These are phyloP conservation scores for Endomychus coccineus DNA, from an alignment of 2,888 invertebrate species.

Conservation along the genomic window DNA sequence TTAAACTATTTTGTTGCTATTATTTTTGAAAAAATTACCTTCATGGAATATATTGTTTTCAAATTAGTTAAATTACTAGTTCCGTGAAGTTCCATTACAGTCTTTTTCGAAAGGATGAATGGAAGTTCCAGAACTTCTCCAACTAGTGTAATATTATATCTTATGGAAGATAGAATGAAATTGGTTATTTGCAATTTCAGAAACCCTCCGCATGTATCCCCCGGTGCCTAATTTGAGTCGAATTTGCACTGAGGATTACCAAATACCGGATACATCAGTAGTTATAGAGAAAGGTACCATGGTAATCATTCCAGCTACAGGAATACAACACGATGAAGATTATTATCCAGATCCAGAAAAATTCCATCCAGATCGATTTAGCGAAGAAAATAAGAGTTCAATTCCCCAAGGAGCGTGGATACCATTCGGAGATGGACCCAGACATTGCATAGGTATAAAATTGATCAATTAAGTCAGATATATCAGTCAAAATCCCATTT, in stretches of 20 bases:
- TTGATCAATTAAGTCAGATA: no score
- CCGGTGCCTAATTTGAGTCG: constrained; percentile 48
- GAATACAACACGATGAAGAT: constrained; percentile 51
- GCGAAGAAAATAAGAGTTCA: constrained; percentile 42
- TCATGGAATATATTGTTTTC: no score
- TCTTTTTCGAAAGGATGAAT: no score
- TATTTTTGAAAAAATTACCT: no score
- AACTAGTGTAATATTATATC: no score
- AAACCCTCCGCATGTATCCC: constrained; percentile 54
- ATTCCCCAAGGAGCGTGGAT: constrained; percentile 46
- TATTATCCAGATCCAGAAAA: constrained; percentile 50
- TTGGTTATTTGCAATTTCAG: no score
- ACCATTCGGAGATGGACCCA: constrained; percentile 52
- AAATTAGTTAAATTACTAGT: no score
- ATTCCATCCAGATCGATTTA: constrained; percentile 54
- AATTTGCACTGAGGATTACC: constrained; percentile 48
- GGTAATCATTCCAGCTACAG: constrained; percentile 50
- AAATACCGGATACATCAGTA: constrained; percentile 45
- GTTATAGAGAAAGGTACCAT: constrained; percentile 47
- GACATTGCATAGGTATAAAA: constrained; percentile 46
- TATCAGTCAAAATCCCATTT: no score
- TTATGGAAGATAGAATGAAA: no score
- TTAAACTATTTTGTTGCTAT: no score
- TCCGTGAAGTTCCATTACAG: no score
- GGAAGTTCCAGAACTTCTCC: no score